These are phyloP conservation scores for Tonatia bakeri DNA, from an alignment of 2,113 vertebrate genomes.

Conservation along the genomic window DNA sequence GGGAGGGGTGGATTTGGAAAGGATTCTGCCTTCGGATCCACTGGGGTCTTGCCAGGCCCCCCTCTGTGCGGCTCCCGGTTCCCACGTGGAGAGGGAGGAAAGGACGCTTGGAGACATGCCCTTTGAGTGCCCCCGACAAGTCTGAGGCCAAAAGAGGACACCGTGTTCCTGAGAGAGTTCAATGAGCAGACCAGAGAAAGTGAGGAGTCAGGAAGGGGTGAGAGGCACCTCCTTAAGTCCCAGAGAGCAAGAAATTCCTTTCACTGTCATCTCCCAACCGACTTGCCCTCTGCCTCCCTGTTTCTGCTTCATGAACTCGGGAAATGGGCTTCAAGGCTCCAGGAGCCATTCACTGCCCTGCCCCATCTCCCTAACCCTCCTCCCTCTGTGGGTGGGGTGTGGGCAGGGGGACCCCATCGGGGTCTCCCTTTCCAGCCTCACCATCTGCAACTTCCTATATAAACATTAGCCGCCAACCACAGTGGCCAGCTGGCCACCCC, in stretches of 20 bases:
- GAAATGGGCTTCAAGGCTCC: neutral
- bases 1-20: neutral
- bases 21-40: neutral
- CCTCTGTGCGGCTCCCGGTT: neutral
- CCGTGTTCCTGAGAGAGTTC: neutral
- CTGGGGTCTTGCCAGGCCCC: neutral
- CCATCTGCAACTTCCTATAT: neutral
- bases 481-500: neutral
- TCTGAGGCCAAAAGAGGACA: neutral
- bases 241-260: neutral
- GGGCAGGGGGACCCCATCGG: too few species aligned
- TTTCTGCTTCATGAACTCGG: neutral
- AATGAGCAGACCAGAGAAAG: neutral
- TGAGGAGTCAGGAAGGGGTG: neutral
- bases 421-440: neutral
- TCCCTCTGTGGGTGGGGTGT: neutral
- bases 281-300: neutral
- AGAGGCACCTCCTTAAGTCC: neutral
- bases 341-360: neutral
- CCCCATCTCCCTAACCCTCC: neutral
- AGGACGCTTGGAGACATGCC: neutral
- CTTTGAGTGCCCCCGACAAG: neutral
- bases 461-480: neutral
- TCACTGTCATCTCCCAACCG: neutral
- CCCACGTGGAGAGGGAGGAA: neutral